These are phyloP conservation scores for Drosophila anomelani DNA, from an alignment of 2,888 invertebrate genomes.

Conservation along the genomic window DNA sequence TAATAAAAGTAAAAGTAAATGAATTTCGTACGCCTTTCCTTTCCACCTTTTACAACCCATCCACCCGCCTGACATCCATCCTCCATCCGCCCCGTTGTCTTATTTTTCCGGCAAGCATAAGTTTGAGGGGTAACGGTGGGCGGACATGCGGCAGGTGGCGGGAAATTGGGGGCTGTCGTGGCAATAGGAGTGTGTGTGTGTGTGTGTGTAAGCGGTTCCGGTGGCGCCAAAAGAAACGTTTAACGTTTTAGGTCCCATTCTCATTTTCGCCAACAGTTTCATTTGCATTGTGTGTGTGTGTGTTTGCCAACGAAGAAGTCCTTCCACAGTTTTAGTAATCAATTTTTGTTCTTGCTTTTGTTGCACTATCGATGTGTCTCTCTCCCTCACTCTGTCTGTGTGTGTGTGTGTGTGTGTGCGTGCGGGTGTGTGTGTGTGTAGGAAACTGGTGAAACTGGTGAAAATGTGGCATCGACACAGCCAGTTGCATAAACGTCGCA, in stretches of 20 bases:
- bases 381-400: background rate
- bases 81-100: conserved; percentile 13
- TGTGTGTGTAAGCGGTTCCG: conserved; percentile 30
- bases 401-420: conserved; percentile 4
- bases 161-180: conserved; percentile 11
- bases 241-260: conserved; percentile 70
- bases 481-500: conserved; percentile 76
- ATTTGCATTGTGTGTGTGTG: conserved; percentile 35
- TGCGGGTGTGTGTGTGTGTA: conserved; percentile 16
- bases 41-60: conserved; percentile 21
- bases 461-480: conserved; percentile 66
- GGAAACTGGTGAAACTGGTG: conserved; percentile 56
- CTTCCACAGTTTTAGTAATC: conserved; percentile 49
- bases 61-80: background rate
- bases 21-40: conserved; percentile 36
- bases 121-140: conserved; percentile 2
- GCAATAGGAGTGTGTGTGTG: background rate
- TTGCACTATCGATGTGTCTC: conserved; percentile 44
- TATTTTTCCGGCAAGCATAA: conserved; percentile 28
- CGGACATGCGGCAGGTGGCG: background rate
- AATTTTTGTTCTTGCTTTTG: conserved; percentile 48
- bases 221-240: conserved; percentile 72
- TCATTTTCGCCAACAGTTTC: conserved; percentile 59
- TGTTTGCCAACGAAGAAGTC: conserved; percentile 32
- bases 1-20: conserved; percentile 66